A percentile compares a stretch with the other conserved stretches of the same genome.
Conservation (phyloP, 2,888 invertebrate genomes). For the Machimus rusticus region DNA sequence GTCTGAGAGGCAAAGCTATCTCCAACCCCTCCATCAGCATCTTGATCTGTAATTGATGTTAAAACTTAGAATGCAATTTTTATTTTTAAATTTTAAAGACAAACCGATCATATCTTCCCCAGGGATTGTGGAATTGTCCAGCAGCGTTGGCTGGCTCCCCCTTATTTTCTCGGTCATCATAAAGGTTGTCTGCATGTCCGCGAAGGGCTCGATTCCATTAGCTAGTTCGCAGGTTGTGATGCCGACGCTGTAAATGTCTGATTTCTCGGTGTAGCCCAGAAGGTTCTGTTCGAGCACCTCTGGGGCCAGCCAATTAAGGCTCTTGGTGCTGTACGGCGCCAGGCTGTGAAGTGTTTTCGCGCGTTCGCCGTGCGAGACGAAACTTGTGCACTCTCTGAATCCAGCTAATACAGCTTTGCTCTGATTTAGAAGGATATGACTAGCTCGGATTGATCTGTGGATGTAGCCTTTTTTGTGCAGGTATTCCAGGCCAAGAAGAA, state of each 20-base stretch:
- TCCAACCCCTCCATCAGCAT: conserved; percentile 64
- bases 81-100: neutral
- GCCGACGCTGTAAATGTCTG: conserved; percentile 91
- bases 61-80: neutral
- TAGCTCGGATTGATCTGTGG: conserved; percentile 84
- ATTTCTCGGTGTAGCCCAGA: conserved; percentile 85
- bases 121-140: conserved; percentile 78
- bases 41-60: conserved; percentile 44
- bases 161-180: conserved; percentile 89
- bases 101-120: conserved; percentile 61
- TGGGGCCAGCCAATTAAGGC: conserved; percentile 90
- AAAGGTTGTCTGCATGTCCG: conserved; percentile 83
- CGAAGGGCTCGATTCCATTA: conserved; percentile 88
- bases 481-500: conserved; percentile 81
- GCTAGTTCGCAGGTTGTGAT: conserved; percentile 70
- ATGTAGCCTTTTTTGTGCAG: conserved; percentile 84
- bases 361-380: conserved; percentile 76
- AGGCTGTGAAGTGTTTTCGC: conserved; percentile 76
- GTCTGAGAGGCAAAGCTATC: conserved; percentile 55
- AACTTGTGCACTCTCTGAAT: conserved; percentile 78
- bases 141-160: conserved; percentile 77
- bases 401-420: conserved; percentile 77
- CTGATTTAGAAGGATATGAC: conserved; percentile 81
- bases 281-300: conserved; percentile 90
- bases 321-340: conserved; percentile 69